Evolutionary conservation across 2,888 invertebrate genomes (phyloP).

Genomic region (Dexiosoma caninum): DNA sequence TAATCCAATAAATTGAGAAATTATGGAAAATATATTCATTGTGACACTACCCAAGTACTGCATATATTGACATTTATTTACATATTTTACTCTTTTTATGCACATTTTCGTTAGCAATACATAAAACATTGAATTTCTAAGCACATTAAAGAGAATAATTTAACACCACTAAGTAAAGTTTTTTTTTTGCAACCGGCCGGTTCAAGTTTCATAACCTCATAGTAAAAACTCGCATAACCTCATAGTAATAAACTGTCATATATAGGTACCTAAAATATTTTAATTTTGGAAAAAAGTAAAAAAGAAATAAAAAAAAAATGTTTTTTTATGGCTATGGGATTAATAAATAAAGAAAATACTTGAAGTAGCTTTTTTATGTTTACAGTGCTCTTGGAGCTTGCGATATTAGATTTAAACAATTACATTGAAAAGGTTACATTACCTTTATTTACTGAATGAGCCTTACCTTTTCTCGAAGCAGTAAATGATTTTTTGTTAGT

Average conservation of each 20-base stretch:
- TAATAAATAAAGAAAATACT: too few species aligned
- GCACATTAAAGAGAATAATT: constrained; percentile 9
- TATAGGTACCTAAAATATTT: neutral
- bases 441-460: too few species aligned
- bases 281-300: neutral
- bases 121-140: neutral
- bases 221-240: too few species aligned
- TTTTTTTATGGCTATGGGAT: too few species aligned
- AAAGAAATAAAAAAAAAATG: neutral
- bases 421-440: too few species aligned
- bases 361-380: too few species aligned
- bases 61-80: too few species aligned
- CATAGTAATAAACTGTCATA: neutral
- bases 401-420: too few species aligned
- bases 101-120: neutral
- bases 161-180: neutral
- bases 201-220: constrained; percentile 42
- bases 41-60: too few species aligned
- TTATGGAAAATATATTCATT: too few species aligned
- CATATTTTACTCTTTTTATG: neutral
- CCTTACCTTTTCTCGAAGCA: neutral
- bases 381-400: too few species aligned
- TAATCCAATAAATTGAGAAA: too few species aligned
- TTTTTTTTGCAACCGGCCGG: constrained; percentile 38
- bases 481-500: constrained; percentile 1